Percentiles rank a stretch among this genome's conserved stretches.
Evolutionary conservation across 2,888 invertebrate species (phyloP).

Genomic region (Amblyjoppa proteus): DNA sequence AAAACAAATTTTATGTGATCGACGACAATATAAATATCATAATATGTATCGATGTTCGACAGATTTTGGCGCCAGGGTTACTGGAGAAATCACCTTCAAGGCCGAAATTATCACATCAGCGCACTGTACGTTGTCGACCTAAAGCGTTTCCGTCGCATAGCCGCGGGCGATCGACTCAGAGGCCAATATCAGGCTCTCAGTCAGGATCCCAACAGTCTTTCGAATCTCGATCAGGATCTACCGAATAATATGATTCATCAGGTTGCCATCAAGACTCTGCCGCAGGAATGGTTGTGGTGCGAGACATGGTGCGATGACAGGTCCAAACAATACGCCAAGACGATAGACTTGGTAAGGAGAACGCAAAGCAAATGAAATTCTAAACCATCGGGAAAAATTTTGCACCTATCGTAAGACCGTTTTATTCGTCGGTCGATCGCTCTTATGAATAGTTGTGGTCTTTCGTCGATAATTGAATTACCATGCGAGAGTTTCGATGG

Average conservation of each 20-base stretch:
- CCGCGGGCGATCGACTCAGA: constrained; percentile 98
- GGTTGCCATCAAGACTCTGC: constrained; percentile 98
- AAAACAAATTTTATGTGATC: neutral
- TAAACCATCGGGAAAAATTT: neutral
- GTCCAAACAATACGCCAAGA: constrained; percentile 96
- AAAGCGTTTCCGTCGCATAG: constrained; percentile 97
- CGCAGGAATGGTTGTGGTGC: constrained; percentile 99
- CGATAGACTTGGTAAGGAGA: constrained; percentile 95
- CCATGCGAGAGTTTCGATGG: too few relatives aligned
- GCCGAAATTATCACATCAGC: constrained; percentile 97
- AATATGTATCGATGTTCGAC: constrained; percentile 74
- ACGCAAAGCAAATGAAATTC: neutral
- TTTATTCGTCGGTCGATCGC: neutral
- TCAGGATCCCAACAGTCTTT: constrained; percentile 99
- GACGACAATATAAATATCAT: neutral
- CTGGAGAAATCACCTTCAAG: constrained; percentile 98
- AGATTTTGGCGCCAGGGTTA: constrained; percentile 99
- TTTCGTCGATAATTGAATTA: too few relatives aligned
- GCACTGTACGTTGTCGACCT: constrained; percentile 99
- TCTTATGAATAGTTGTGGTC: neutral
- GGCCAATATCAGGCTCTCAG: constrained; percentile 99
- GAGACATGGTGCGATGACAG: constrained; percentile 99
- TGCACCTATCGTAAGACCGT: neutral
- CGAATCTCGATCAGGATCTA: constrained; percentile 98
- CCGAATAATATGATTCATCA: constrained; percentile 99